Evolutionary conservation across 2,113 vertebrate species (phyloP), one percentile per base, ranked within the genome.

Genomic region (Hyperoodon ampullatus): DNA sequence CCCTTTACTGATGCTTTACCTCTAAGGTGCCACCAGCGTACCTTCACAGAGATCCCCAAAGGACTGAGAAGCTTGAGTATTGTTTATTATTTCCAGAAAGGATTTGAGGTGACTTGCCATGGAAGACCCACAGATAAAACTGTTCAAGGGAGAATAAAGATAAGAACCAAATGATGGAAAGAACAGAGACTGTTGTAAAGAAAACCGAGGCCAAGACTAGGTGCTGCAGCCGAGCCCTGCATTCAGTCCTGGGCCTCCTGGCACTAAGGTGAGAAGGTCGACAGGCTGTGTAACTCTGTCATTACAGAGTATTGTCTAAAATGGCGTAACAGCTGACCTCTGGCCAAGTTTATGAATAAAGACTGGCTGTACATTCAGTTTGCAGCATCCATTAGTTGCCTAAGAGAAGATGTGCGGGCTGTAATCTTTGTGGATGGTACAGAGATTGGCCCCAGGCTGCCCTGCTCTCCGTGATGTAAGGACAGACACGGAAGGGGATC

Each of bases 41-140:
- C 84, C 88, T 95, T 97, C 91, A 71, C 1, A 50, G 39, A 87
- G 78, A 75, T 47, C 10, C 93, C 81, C 26, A 26, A 44, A 58
- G 65, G 53, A 53, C 58, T 5, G 24, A 58, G 44, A 78, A 63
- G n/a, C 93, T 53, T 65, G 47, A 92, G 35, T 55, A 33, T 63
- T 47, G 15, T 61, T 70, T 84, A 23, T 71, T 35, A 28, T 55
- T 60, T 96, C 77, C 61, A 78, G 88, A 82, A 66, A 70, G 70
- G 68, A 90, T 72, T 15, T 66, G 53, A 91, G 55, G 50, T 44
- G 78, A 63, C 55, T 77, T 91, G 28, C 72, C 61, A 26, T 44
- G 66, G 47, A 78, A 78, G 53, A n/a, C n/a, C 60, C 26, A 78
- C n/a, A 78, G 39, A 63, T 44, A 86, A 60, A 94, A 84, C 63